Evolutionary conservation across 2,888 invertebrate species (phyloP).

Genomic region (Drosophila aldrichi): DNA sequence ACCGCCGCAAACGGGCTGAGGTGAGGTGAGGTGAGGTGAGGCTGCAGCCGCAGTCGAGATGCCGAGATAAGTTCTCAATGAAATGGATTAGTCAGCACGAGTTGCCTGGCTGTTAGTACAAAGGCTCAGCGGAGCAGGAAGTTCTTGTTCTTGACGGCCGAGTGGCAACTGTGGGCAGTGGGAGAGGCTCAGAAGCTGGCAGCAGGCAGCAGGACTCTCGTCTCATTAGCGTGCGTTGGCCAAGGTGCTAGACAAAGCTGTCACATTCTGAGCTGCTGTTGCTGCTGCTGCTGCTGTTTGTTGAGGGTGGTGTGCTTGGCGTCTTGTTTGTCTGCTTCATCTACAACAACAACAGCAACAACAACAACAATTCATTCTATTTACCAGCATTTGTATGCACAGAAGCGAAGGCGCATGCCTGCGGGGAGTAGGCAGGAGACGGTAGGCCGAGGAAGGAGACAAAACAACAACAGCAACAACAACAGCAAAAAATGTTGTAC

Average conservation of each 20-base stretch:
- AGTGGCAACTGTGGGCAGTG: background rate
- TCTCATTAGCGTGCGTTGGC: constrained; percentile 67
- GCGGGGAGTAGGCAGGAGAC: background rate
- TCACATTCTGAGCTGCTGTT: constrained; percentile 24
- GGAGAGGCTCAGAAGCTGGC: background rate
- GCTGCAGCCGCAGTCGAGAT: constrained; percentile 16
- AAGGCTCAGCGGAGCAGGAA: constrained; percentile 54
- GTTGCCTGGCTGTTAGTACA: constrained; percentile 17
- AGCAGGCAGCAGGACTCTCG: constrained; percentile 14
- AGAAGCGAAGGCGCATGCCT: constrained; percentile 11
- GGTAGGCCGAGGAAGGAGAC: constrained; percentile 10
- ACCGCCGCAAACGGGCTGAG: constrained; percentile 20
- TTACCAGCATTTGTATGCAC: constrained; percentile 56
- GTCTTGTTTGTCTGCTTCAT: constrained; percentile 66
- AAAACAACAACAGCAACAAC: background rate
- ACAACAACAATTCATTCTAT: constrained; percentile 48
- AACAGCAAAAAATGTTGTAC: constrained; percentile 53
- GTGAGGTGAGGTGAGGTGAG: background rate
- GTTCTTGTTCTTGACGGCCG: constrained; percentile 37
- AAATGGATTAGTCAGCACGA: constrained; percentile 77
- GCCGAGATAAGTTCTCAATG: constrained; percentile 65
- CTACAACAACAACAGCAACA: constrained; percentile 35
- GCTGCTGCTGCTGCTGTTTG: constrained; percentile 2
- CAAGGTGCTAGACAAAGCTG: constrained; percentile 58
- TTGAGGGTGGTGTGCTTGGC: constrained; percentile 21